Percentiles rank a stretch among this genome's conserved stretches.
Conservation (phyloP, 2,113 vertebrate species). For the Struthidea cinerea region DNA sequence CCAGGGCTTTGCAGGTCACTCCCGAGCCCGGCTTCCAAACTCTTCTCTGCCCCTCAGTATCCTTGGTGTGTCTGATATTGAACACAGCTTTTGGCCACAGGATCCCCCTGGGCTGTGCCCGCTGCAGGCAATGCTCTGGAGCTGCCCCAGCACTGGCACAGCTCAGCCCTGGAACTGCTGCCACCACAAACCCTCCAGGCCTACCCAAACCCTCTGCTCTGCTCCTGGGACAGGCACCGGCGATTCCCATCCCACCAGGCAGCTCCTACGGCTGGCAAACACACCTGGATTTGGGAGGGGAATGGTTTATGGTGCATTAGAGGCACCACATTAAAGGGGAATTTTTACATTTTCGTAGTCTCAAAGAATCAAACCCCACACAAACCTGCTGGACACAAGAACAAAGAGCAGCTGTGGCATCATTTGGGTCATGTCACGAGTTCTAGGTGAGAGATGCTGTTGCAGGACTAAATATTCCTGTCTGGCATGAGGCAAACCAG, state of each 20-base stretch:
- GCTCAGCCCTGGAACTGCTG: neutral
- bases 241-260: rapidly evolving
- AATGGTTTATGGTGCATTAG: rapidly evolving
- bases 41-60: rapidly evolving
- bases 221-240: no score
- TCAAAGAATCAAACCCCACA: neutral
- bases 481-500: neutral
- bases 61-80: rapidly evolving
- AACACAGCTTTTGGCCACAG: rapidly evolving
- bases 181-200: neutral
- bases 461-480: neutral
- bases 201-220: neutral
- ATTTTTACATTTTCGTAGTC: neutral
- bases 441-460: neutral
- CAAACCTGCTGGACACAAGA: neutral
- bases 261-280: rapidly evolving
- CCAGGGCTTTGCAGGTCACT: neutral
- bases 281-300: neutral
- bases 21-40: rapidly evolving
- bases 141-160: neutral
- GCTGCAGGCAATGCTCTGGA: neutral
- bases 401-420: neutral
- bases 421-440: neutral
- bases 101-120: rapidly evolving
- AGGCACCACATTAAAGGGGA: rapidly evolving